A percentile compares a stretch with the other conserved stretches of the same genome.
Conservation (phyloP, 1,140 invertebrate genomes). For the Bursaphelenchus mucronatus region DNA sequence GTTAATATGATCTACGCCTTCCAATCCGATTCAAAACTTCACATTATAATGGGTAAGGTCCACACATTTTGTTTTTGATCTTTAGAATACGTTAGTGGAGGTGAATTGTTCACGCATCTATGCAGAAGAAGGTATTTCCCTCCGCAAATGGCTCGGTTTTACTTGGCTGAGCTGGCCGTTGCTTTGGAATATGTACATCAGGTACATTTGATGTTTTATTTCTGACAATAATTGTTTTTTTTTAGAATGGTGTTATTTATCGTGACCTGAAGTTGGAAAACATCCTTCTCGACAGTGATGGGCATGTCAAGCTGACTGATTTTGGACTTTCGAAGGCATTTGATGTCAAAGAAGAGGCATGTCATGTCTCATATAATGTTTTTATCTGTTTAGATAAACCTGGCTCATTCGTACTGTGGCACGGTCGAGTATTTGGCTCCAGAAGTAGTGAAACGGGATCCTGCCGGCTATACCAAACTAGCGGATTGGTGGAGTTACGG, state of each 20-base stretch:
- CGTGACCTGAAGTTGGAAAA: constrained; percentile 91
- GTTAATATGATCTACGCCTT: constrained; percentile 89
- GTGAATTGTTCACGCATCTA: constrained; percentile 79
- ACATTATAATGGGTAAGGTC: constrained; percentile 78
- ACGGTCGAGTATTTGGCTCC: constrained; percentile 88
- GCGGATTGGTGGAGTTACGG: constrained; percentile 71
- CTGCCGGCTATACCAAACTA: constrained; percentile 76
- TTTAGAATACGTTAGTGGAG: constrained; percentile 85
- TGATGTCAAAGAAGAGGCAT: constrained; percentile 38
- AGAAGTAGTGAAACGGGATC: constrained; percentile 78
- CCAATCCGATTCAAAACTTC: constrained; percentile 83
- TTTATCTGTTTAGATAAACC: constrained; percentile 65
- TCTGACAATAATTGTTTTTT: background rate
- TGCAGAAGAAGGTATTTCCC: constrained; percentile 80
- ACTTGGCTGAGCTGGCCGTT: constrained; percentile 84
- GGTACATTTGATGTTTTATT: constrained; percentile 63
- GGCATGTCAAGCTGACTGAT: constrained; percentile 84
- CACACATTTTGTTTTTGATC: constrained; percentile 46
- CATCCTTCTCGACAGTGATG: constrained; percentile 77
- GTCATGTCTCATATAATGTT: constrained; percentile 13
- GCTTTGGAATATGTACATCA: constrained; percentile 84
- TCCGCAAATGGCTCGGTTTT: constrained; percentile 77
- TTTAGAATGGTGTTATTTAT: constrained; percentile 74
- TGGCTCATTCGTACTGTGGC: constrained; percentile 93
- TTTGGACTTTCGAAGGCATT: constrained; percentile 86